Evolutionary conservation across 2,797 vertebrate species (phyloP), one percentile per base, ranked within the genome.

Genomic region (Oreonectes daqikongensis): DNA sequence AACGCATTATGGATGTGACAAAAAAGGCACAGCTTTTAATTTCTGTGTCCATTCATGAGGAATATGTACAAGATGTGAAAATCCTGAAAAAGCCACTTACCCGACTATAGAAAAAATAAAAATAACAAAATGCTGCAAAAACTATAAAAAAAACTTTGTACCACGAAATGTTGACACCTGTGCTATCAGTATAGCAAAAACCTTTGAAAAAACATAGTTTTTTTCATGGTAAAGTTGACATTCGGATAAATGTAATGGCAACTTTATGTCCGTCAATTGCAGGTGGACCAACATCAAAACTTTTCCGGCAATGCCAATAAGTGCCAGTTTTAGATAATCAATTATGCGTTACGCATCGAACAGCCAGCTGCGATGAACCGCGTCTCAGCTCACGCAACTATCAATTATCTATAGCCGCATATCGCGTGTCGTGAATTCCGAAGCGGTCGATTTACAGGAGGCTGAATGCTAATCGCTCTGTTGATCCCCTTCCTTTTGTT

Each of bases 401-500:
- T 77, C 59, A 77, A 77, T 77, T 77, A 77, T 77, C 75, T 35
- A 63, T 53, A 66, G 30, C 48, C 44, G 65, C 48, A 60, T 59
- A 66, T 67, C 52, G 66, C 61, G 70, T 79, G 53, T 64, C 52
- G 59, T 53, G 50, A 76, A 82, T 84, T 75, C 59, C 70, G 65
- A 69, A 75, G 70, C 46, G 60, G 72, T 66, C 67, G 60, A 40
- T 74, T 81, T 81, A 69, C 73, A 70, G 61, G 35, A 20, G 52
- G 22, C 65, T 64, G 72, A 61, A 46, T 66, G 32, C 60, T 78
- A 75, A 79, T 81, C 57, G 72, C 73, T 74, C 64, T 55, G 76
- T 72, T 75, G 75, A 81, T 75, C 70, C 71, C 55, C 69, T 80
- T 76, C 77, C 77, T 70, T 83, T 83, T 81, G 75, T 68, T 85